Conservation (phyloP, 23 tunicate genomes). For the Diplosoma virens region DNA sequence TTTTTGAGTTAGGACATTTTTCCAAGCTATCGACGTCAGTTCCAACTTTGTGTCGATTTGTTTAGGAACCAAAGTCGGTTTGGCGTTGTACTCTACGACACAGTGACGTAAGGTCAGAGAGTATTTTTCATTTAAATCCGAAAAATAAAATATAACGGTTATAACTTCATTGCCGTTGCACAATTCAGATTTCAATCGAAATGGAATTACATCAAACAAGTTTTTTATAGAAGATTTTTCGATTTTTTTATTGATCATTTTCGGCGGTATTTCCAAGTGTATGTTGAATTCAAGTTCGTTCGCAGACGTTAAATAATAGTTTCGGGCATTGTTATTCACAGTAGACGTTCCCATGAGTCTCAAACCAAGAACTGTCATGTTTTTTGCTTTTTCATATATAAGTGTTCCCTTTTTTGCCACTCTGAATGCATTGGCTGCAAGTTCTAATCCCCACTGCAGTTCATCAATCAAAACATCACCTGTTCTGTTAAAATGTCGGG, state of each 20-base stretch:
- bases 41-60: no score
- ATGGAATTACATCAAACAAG: slow-evolving; percentile 20
- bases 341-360: slow-evolving; percentile 25
- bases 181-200: slow-evolving; percentile 39
- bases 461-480: slow-evolving; percentile 32
- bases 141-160: no score
- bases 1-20: no score
- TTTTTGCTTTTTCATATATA: slow-evolving; percentile 25
- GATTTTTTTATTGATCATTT: background rate
- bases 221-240: background rate
- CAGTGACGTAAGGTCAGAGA: no score
- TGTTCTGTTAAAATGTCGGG: slow-evolving; percentile 1
- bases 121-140: no score
- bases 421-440: slow-evolving; percentile 28
- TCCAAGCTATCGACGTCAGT: no score
- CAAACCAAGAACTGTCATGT: slow-evolving; percentile 21
- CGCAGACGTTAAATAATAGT: slow-evolving; percentile 70
- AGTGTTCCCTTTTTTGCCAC: background rate
- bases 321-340: slow-evolving; percentile 45
- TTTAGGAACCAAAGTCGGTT: no score
- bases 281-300: slow-evolving; percentile 30
- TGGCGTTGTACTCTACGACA: no score
- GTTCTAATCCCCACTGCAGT: slow-evolving; percentile 77
- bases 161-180: no score
- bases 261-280: background rate